Evolutionary conservation across 2,113 vertebrate species (phyloP), one percentile per base, ranked within the genome.

Genomic region (Oceanodroma tethys): DNA sequence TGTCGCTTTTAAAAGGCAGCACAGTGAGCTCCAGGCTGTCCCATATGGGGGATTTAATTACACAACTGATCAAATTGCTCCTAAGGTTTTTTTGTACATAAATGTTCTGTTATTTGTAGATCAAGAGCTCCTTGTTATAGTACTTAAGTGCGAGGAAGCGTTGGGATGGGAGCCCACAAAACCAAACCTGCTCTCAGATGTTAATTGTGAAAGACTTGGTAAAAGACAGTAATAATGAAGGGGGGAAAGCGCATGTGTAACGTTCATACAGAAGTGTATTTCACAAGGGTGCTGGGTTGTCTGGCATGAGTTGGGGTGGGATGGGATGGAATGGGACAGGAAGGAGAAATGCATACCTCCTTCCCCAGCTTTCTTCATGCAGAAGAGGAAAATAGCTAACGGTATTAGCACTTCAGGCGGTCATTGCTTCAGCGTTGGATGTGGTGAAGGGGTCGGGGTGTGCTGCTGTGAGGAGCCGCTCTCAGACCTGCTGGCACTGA

Each of bases 401-500:
- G 6, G 38, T 30, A 18, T 34, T 17, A 47, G 42, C 20, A 4
- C 70, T 84, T 74, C 20, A n/a, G 26, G 42, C 2, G 1, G 11
- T 40, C 38, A 5, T 56, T 42, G 17, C 81, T 67, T 55, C 48
- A 36, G 70, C 1, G 6, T 9, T 40, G 55, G 43, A 15, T 68
- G 20, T 38, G 29, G 9, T 59, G n/a, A 40, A 55, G 40, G 32
- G 4, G 4, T 48, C 4, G 2, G 29, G 45, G 52, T 0, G 0
- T 43, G 23, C 47, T 48, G 71, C 53, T 27, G 43, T 70, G 43
- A 52, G 50, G 50, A 70, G 38, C 38, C 45, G 50, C 55, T 81
- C 67, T 76, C 1, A 0, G 4, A 17, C 16, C 30, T 3, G 1
- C 66, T 85, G 62, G 30, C 72, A 50, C 32, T 16, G 20, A 50